These are phyloP conservation scores for Daptonema setosum DNA, from an alignment of 2,888 invertebrate species.

Conservation along the genomic window DNA sequence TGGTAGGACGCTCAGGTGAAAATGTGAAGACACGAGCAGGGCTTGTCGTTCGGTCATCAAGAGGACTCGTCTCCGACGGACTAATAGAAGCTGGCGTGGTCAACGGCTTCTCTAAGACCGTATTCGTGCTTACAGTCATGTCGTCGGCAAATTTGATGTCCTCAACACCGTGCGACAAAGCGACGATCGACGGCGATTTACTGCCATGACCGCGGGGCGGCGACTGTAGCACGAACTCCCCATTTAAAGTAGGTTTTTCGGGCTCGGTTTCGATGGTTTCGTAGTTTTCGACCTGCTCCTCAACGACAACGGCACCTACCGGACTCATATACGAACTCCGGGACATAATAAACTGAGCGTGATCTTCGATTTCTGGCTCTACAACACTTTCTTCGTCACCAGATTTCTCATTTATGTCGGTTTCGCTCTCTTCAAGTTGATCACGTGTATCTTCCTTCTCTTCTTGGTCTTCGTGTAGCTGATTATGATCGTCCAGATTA, in stretches of 20 bases:
- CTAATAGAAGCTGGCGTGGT: too few species aligned
- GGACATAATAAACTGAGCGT: background rate
- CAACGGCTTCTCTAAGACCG: too few species aligned
- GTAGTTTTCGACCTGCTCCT: background rate
- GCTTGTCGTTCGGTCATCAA: background rate
- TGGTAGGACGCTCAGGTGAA: too few species aligned
- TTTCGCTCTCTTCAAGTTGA: too few species aligned
- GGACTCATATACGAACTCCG: background rate
- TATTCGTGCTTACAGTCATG: too few species aligned
- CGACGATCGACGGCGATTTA: too few species aligned
- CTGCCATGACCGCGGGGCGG: background rate
- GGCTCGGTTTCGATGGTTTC: background rate
- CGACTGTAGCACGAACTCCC: background rate
- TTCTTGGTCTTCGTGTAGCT: too few species aligned
- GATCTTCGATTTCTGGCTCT: background rate
- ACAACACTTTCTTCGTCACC: background rate
- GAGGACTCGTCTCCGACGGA: background rate
- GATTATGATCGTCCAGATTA: too few species aligned
- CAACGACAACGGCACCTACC: background rate
- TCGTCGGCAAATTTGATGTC: too few species aligned
- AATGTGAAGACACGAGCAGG: constrained; percentile 3
- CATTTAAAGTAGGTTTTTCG: background rate
- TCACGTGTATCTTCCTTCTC: too few species aligned
- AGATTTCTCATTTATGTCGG: background rate
- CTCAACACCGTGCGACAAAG: too few species aligned